Evolutionary conservation across 2,113 vertebrate species (phyloP).

Genomic region (Eulemur macaco): DNA sequence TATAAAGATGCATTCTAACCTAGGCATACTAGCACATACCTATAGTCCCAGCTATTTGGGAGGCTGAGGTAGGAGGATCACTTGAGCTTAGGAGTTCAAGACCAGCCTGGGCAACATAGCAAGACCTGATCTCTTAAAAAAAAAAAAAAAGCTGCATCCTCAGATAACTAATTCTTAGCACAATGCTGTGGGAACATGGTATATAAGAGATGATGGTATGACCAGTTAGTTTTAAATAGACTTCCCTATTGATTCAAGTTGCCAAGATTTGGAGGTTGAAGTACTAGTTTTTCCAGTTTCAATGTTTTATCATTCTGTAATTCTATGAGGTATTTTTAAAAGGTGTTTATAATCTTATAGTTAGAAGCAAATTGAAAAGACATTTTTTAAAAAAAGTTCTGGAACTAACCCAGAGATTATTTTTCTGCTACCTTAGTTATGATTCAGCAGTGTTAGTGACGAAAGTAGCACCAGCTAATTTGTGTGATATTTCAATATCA

Average conservation of each 20-base stretch:
- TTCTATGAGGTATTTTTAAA: constrained; percentile 32
- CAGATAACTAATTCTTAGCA: constrained; percentile 13
- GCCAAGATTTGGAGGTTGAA: constrained; percentile 25
- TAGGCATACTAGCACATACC: background rate
- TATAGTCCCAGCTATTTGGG: background rate
- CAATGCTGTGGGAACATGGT: background rate
- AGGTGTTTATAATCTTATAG: background rate
- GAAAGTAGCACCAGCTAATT: constrained; percentile 5
- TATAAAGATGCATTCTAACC: background rate
- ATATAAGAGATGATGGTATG: background rate
- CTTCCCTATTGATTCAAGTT: background rate
- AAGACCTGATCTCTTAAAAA: background rate
- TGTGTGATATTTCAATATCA: background rate
- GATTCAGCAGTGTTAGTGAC: background rate
- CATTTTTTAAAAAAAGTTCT: background rate
- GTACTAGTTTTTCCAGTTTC: constrained; percentile 43
- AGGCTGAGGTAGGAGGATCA: background rate
- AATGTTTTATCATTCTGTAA: constrained; percentile 35
- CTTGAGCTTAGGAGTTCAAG: background rate
- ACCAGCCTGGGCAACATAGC: background rate
- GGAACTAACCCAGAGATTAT: background rate
- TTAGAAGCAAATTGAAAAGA: background rate
- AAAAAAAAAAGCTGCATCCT: background rate
- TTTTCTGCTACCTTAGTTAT: constrained; percentile 25
- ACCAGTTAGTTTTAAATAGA: constrained; percentile 11